Evolutionary conservation across 2,797 vertebrate genomes (phyloP).

Genomic region (Oreochromis grahami): DNA sequence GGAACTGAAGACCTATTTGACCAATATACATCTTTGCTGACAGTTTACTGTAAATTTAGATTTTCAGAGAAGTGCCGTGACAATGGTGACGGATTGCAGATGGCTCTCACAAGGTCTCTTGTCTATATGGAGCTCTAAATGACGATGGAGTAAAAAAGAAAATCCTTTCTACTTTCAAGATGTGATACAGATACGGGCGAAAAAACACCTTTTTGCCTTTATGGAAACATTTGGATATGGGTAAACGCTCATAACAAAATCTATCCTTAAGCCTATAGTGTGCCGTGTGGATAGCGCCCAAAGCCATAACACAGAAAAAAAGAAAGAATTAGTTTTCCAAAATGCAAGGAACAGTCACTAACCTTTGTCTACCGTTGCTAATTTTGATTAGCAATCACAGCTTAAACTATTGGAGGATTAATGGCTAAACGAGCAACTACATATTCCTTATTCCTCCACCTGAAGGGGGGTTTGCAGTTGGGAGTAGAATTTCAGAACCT

Average conservation of each 20-base stretch:
- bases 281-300: background rate
- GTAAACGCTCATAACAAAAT: background rate
- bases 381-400: background rate
- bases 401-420: background rate
- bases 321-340: background rate
- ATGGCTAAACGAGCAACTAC: background rate
- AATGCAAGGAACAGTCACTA: background rate
- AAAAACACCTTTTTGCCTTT: constrained; percentile 4
- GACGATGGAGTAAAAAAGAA: constrained; percentile 28
- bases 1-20: constrained; percentile 65
- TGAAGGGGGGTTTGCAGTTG: background rate
- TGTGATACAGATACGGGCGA: constrained; percentile 1
- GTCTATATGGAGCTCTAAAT: constrained; percentile 28
- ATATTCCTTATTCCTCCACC: background rate
- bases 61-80: constrained; percentile 70
- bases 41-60: constrained; percentile 75
- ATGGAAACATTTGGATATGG: constrained; percentile 22
- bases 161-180: constrained; percentile 21
- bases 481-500: background rate
- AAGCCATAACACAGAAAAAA: background rate
- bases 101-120: constrained; percentile 61
- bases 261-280: background rate
- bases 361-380: background rate
- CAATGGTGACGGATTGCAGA: constrained; percentile 65
- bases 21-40: constrained; percentile 61